A percentile compares a stretch with the other conserved stretches of the same genome.
These are phyloP conservation scores for Drosophila gaucha DNA, from an alignment of 2,888 invertebrate genomes.

Conservation along the genomic window DNA sequence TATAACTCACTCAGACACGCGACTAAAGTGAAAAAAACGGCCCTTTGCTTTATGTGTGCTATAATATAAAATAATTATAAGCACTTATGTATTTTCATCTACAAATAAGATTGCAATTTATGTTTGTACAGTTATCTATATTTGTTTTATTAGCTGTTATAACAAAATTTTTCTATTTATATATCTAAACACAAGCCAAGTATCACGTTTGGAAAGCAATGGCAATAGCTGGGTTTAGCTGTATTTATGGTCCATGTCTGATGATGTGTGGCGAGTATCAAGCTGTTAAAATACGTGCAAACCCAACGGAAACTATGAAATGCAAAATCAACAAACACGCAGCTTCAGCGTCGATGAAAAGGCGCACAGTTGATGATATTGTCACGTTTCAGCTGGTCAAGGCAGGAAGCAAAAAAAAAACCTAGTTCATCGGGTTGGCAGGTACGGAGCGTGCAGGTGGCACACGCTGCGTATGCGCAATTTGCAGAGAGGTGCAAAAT, in stretches of 20 bases:
- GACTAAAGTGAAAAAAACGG: too few species aligned
- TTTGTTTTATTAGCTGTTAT: too few species aligned
- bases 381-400: constrained; percentile 61
- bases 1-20: too few species aligned
- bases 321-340: constrained; percentile 61
- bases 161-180: too few species aligned
- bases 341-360: constrained; percentile 15
- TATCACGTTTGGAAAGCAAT: background rate
- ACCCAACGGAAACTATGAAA: constrained; percentile 35
- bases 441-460: constrained; percentile 4
- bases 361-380: constrained; percentile 65
- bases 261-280: constrained; percentile 15
- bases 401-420: constrained; percentile 8
- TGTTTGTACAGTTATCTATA: too few species aligned
- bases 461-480: constrained; percentile 65
- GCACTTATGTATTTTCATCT: too few species aligned
- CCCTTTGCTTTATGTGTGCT: too few species aligned
- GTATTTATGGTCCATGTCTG: background rate
- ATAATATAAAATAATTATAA: too few species aligned
- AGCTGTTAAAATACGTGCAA: constrained; percentile 28
- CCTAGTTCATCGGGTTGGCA: background rate
- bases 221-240: background rate
- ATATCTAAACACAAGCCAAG: background rate
- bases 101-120: too few species aligned
- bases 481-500: constrained; percentile 38